phyloP scores from a whole-genome alignment of 2,797 vertebrate species.

The Neopelma chrysocephalum region DNA sequence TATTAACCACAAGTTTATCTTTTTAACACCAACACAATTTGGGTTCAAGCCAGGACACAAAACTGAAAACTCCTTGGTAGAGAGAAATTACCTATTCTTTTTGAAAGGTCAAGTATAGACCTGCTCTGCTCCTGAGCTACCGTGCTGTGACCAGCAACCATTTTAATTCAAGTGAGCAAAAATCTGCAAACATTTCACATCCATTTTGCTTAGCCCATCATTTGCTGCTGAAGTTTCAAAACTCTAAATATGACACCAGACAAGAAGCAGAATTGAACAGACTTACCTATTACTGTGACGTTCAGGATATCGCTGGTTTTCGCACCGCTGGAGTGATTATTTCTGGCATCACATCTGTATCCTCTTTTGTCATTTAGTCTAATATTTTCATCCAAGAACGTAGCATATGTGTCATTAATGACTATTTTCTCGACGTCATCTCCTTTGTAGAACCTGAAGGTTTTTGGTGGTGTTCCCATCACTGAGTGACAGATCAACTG shows the following conservation, averaged over 20 bases:
- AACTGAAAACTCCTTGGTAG: background rate
- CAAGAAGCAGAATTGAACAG: background rate
- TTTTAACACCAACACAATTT: background rate
- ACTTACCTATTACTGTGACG: slow-evolving; percentile 77
- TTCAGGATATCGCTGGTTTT: slow-evolving; percentile 61
- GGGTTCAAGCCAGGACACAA: background rate
- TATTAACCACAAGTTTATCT: background rate
- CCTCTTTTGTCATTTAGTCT: background rate
- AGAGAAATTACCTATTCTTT: background rate
- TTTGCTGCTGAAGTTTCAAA: background rate
- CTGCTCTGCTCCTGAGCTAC: background rate
- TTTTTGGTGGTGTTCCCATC: slow-evolving; percentile 71
- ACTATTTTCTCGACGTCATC: background rate
- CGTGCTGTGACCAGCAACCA: background rate
- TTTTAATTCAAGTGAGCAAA: background rate
- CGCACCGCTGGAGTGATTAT: slow-evolving; percentile 64
- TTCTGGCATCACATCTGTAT: slow-evolving; percentile 71
- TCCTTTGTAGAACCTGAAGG: slow-evolving; percentile 69
- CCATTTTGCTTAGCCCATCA: background rate
- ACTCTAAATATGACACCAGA: background rate
- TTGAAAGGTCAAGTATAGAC: background rate
- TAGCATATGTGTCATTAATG: slow-evolving; percentile 29
- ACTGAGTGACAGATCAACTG: slow-evolving; percentile 63
- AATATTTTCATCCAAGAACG: slow-evolving; percentile 63
- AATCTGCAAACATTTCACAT: background rate